A percentile compares a stretch with the other conserved stretches of the same genome.
Conservation (phyloP, 2,797 vertebrate species). For the Lepidocolaptes lacrymiger region DNA sequence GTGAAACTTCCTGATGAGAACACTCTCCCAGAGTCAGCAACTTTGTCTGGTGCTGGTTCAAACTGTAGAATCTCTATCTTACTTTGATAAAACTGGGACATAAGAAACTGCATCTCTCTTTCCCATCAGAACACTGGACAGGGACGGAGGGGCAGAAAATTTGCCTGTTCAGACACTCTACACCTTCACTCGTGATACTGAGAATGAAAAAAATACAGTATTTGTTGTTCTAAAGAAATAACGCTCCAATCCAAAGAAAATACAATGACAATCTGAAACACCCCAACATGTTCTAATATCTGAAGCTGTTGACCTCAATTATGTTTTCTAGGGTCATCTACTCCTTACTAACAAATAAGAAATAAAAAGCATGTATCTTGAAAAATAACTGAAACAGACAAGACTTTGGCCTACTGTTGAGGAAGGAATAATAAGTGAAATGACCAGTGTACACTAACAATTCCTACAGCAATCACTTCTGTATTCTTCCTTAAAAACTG, state of each 20-base stretch:
- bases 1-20: neutral
- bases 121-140: neutral
- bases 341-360: neutral
- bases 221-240: neutral
- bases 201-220: neutral
- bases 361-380: neutral
- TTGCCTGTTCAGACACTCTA: neutral
- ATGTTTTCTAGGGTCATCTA: neutral
- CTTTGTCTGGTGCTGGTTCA: neutral
- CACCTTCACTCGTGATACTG: neutral
- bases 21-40: neutral
- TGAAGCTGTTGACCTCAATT: neutral
- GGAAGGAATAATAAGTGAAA: neutral
- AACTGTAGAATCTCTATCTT: neutral
- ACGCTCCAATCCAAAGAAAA: neutral
- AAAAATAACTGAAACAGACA: neutral
- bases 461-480: neutral
- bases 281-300: neutral
- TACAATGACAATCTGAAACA: neutral
- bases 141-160: neutral
- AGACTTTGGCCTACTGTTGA: neutral
- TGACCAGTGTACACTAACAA: neutral
- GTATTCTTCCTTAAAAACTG: neutral
- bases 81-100: neutral
- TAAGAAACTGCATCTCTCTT: neutral